Percentiles rank a stretch among this genome's conserved stretches.
These are phyloP conservation scores for Chamaetylas fuelleborni DNA, from an alignment of 2,113 vertebrate genomes.

Conservation along the genomic window DNA sequence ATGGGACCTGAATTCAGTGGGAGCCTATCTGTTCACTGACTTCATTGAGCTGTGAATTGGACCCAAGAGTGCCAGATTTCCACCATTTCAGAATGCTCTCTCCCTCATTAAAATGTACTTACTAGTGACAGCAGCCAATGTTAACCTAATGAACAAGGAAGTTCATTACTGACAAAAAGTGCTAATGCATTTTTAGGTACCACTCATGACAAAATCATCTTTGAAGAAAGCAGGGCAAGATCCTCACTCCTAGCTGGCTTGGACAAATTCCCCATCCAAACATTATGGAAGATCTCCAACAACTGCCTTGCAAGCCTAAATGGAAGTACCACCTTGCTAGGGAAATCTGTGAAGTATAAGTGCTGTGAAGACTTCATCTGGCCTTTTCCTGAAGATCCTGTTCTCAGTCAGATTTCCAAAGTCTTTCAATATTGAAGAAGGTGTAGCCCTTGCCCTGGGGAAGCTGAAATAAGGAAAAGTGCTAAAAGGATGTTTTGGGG, in stretches of 20 bases:
- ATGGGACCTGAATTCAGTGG: conserved; percentile 34
- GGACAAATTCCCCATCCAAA: background rate
- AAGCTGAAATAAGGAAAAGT: background rate
- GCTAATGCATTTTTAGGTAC: conserved; percentile 20
- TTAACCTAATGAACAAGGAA: conserved; percentile 42
- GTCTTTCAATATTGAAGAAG: background rate
- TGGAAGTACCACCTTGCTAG: background rate
- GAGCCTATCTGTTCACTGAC: conserved; percentile 4
- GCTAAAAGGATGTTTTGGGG: background rate
- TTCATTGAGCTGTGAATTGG: conserved; percentile 46
- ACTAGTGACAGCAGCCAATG: conserved; percentile 39
- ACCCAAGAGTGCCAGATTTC: conserved; percentile 29
- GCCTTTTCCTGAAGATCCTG: background rate
- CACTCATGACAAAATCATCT: conserved; percentile 20
- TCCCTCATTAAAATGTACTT: conserved; percentile 55
- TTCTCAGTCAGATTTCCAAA: background rate
- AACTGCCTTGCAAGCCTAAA: background rate
- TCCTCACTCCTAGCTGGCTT: background rate
- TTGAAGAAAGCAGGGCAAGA: background rate
- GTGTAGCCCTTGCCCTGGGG: background rate
- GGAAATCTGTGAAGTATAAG: background rate
- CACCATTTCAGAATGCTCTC: conserved; percentile 23
- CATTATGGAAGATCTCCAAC: background rate
- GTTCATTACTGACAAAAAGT: conserved; percentile 42
- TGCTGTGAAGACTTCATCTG: background rate